Conservation (phyloP, 2,797 vertebrate species). For the Taenioides sp. region DNA sequence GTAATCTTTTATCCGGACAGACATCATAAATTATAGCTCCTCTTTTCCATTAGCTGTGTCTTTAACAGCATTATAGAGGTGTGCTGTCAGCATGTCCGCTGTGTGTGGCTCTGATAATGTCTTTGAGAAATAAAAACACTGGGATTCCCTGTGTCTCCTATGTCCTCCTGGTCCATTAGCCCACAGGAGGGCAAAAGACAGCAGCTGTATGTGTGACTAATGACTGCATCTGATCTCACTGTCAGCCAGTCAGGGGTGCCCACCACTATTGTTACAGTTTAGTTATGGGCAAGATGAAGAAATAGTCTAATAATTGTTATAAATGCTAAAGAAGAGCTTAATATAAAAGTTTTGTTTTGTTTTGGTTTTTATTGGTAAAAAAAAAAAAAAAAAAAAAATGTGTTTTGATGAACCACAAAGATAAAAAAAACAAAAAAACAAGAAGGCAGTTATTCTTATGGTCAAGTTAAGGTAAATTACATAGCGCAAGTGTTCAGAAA, state of each 20-base stretch:
- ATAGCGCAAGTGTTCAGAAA: conserved; percentile 9
- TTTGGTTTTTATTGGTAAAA: too few species aligned
- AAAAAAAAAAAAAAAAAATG: too few species aligned
- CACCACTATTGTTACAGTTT: not conserved
- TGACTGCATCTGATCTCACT: not conserved
- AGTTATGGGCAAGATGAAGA: not conserved
- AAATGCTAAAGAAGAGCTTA: too few species aligned
- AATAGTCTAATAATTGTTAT: too few species aligned
- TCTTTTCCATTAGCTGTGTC: conserved; percentile 9
- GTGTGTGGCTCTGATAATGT: conserved; percentile 59
- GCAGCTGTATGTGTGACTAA: not conserved
- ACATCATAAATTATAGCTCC: conserved; percentile 27
- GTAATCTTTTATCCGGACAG: conserved; percentile 37
- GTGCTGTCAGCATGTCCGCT: conserved; percentile 51
- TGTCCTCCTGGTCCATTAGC: not conserved
- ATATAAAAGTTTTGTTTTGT: too few species aligned
- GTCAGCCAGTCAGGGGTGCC: not conserved
- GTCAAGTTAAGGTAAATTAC: not conserved
- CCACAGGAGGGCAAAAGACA: not conserved
- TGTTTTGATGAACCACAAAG: too few species aligned
- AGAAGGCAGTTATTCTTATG: not conserved
- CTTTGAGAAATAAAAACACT: conserved; percentile 14
- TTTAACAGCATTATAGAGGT: conserved; percentile 18
- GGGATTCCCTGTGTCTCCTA: not conserved
- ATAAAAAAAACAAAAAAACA: too few species aligned